A percentile compares a stretch with the other conserved stretches of the same genome.
These are phyloP conservation scores for Greenwoodochromis staneri DNA, from an alignment of 2,113 vertebrate species.

Conservation along the genomic window DNA sequence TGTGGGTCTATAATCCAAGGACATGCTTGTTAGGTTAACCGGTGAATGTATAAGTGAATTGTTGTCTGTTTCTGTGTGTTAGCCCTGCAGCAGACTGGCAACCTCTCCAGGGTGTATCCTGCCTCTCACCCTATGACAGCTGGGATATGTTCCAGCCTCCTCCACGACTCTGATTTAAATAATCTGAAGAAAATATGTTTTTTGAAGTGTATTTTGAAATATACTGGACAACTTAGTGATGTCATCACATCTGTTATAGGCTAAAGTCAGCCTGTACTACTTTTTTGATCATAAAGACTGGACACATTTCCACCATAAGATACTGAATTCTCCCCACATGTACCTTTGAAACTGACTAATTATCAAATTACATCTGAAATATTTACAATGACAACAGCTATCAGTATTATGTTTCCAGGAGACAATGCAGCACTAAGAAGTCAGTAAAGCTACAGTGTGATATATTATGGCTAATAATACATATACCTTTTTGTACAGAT, in stretches of 20 bases:
- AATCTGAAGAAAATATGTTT: neutral
- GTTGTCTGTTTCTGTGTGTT: neutral
- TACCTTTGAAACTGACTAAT: neutral
- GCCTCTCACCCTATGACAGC: neutral
- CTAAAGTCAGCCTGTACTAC: neutral
- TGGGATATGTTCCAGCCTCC: neutral
- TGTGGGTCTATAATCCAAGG: neutral
- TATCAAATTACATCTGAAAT: neutral
- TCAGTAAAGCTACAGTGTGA: neutral
- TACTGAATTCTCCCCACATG: neutral
- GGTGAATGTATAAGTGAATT: neutral
- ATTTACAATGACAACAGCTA: neutral
- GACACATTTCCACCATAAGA: neutral
- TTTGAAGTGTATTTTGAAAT: neutral
- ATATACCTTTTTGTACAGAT: neutral
- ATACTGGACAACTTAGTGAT: neutral
- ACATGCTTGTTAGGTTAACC: neutral
- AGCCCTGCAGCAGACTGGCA: neutral
- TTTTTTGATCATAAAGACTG: neutral
- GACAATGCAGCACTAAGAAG: neutral
- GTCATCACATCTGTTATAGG: neutral
- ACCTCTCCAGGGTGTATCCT: neutral
- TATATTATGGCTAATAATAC: neutral
- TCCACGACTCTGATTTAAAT: neutral
- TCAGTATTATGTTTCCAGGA: neutral